These are phyloP conservation scores for Alentia gelatinosa DNA, from an alignment of 2,888 invertebrate genomes.

Conservation along the genomic window DNA sequence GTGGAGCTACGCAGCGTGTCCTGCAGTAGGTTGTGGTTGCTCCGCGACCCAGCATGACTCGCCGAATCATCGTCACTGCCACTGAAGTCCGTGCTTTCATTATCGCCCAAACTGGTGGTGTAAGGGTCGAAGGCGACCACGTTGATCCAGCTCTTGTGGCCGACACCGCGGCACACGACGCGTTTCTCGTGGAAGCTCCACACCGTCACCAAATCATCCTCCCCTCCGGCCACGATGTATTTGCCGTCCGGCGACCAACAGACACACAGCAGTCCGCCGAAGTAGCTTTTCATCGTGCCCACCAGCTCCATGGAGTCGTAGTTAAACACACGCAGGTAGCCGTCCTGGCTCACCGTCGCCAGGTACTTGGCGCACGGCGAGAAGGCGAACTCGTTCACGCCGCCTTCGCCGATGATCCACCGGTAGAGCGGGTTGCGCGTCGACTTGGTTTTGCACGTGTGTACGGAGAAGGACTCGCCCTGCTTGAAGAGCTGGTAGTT, in stretches of 20 bases:
- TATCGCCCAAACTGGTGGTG: conserved; percentile 85
- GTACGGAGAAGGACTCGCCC: conserved; percentile 95
- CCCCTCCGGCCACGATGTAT: conserved; percentile 95
- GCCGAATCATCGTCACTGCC: conserved; percentile 76
- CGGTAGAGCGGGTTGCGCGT: conserved; percentile 97
- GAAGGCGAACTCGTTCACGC: conserved; percentile 97
- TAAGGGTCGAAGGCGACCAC: conserved; percentile 90
- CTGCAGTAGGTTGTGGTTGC: conserved; percentile 57
- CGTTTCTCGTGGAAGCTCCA: conserved; percentile 96
- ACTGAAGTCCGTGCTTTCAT: conserved; percentile 82
- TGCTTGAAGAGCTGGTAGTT: conserved; percentile 97
- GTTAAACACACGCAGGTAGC: conserved; percentile 96
- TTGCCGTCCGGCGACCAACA: conserved; percentile 98
- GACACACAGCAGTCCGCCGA: conserved; percentile 97
- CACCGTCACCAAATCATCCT: conserved; percentile 98
- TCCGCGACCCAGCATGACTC: conserved; percentile 52
- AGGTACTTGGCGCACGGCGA: conserved; percentile 96
- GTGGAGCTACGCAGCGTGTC: conserved; percentile 61
- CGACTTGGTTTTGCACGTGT: conserved; percentile 97
- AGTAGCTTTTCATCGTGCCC: conserved; percentile 95
- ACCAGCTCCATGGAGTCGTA: conserved; percentile 98
- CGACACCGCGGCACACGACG: conserved; percentile 98
- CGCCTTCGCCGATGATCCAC: conserved; percentile 83
- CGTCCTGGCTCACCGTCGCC: conserved; percentile 93
- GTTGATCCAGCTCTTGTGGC: conserved; percentile 98